phyloP scores from a whole-genome alignment of 1,140 invertebrate genomes.

The Drosophila punjabiensis region DNA sequence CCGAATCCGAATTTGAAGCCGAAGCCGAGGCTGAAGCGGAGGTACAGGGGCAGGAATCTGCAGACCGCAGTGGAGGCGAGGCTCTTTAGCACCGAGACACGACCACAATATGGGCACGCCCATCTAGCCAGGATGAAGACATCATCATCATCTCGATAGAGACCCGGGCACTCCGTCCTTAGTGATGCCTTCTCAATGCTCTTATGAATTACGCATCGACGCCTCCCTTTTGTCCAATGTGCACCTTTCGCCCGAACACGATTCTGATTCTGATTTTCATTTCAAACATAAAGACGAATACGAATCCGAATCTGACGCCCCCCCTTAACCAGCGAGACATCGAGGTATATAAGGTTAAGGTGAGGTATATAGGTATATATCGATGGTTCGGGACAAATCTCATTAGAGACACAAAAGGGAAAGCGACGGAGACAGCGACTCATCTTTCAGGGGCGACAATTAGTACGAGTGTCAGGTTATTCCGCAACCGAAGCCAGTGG shows the following conservation, averaged over 20 bases:
- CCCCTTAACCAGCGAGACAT: background rate
- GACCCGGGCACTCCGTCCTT: constrained; percentile 30
- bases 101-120: constrained; percentile 74
- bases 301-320: constrained; percentile 43
- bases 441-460: constrained; percentile 67
- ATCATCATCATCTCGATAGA: constrained; percentile 37
- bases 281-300: background rate
- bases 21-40: background rate
- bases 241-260: constrained; percentile 53
- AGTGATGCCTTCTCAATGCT: constrained; percentile 71
- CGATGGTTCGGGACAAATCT: constrained; percentile 57
- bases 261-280: constrained; percentile 22
- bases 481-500: constrained; percentile 54
- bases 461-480: constrained; percentile 79
- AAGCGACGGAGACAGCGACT: constrained; percentile 45
- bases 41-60: constrained; percentile 9
- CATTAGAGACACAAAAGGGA: constrained; percentile 62
- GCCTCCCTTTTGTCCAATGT: constrained; percentile 46
- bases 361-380: constrained; percentile 7
- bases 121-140: constrained; percentile 42
- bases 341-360: constrained; percentile 8
- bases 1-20: constrained; percentile 24
- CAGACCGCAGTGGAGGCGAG: constrained; percentile 39
- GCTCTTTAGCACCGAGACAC: constrained; percentile 63
- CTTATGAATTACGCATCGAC: constrained; percentile 81